These are phyloP conservation scores for Tonatia bakeri DNA, from an alignment of 2,113 vertebrate genomes.

Conservation along the genomic window DNA sequence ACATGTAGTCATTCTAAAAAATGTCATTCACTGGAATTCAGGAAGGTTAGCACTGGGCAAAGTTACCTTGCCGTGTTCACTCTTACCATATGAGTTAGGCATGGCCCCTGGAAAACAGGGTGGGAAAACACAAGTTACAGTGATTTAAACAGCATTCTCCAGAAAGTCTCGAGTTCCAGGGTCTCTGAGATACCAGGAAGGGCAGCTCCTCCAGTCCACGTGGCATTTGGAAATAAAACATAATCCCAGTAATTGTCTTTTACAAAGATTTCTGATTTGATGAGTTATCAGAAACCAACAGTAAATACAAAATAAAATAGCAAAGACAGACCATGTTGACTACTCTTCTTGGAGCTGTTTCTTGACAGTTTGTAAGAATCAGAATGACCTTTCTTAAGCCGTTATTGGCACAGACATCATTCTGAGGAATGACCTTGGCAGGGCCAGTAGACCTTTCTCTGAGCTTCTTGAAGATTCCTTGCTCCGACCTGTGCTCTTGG, in stretches of 20 bases:
- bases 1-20: not conserved
- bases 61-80: not conserved
- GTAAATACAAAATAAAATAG: not conserved
- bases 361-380: not conserved
- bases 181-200: not conserved
- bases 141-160: not conserved
- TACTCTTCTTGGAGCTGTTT: not conserved
- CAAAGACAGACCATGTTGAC: not conserved
- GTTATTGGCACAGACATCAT: not conserved
- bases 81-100: not conserved
- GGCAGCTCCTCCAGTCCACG: rapidly evolving
- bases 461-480: not conserved
- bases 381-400: not conserved
- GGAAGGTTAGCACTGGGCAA: not conserved
- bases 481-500: not conserved
- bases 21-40: not conserved
- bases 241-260: not conserved
- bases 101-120: not conserved
- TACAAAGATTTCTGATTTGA: not conserved
- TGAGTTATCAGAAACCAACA: not conserved
- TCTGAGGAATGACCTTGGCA: not conserved
- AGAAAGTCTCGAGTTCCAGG: not conserved
- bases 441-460: rapidly evolving
- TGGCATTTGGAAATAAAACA: not conserved
- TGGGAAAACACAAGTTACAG: rapidly evolving